Conservation (phyloP, 1,140 invertebrate genomes). For the Bombus vancouverensis region DNA sequence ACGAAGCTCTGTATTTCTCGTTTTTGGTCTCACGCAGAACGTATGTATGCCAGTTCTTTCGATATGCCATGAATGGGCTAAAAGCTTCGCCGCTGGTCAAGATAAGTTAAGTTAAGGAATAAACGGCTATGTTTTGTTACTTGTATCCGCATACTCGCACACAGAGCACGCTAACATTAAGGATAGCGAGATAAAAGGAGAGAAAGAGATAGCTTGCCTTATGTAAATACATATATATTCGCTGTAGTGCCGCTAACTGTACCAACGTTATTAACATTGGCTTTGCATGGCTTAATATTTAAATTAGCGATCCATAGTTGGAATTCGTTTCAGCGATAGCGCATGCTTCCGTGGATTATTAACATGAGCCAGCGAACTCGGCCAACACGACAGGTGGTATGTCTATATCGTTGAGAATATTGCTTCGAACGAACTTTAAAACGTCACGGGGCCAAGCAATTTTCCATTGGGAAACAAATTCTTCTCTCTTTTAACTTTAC, state of each 20-base stretch:
- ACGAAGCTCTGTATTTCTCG: background rate
- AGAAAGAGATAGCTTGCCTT: background rate
- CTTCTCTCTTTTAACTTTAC: too few species aligned
- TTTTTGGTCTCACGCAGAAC: background rate
- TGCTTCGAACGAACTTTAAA: too few species aligned
- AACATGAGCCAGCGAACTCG: background rate
- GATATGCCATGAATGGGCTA: background rate
- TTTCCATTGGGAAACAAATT: too few species aligned
- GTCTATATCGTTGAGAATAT: background rate
- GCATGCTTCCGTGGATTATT: slow-evolving; percentile 4
- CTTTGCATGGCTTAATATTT: slow-evolving; percentile 25
- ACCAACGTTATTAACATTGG: slow-evolving; percentile 24
- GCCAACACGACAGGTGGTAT: background rate
- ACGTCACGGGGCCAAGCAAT: too few species aligned
- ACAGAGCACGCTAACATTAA: background rate
- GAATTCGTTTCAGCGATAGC: slow-evolving; percentile 20
- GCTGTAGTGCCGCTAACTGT: background rate
- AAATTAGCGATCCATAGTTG: slow-evolving; percentile 16
- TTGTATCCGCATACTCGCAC: background rate
- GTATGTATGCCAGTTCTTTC: background rate
- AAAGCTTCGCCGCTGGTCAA: background rate
- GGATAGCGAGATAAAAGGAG: background rate
- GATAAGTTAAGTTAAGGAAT: background rate
- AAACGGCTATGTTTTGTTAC: background rate
- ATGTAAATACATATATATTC: background rate